phyloP scores from a whole-genome alignment of 2,797 vertebrate species.

The Phylloscopus collybita region DNA sequence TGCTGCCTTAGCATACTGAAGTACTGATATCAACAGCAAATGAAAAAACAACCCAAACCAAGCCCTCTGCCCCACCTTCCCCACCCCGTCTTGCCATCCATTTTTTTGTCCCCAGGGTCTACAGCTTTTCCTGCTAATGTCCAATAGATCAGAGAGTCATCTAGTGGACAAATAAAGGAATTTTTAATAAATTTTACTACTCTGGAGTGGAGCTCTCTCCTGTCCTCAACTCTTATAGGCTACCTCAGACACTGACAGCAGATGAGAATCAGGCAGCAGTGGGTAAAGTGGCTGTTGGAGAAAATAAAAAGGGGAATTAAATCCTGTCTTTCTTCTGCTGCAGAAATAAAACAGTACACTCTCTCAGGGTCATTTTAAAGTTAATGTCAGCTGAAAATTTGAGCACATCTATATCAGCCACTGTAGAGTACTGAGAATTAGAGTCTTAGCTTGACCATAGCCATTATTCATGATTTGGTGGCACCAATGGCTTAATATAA shows the following conservation, averaged over 20 bases:
- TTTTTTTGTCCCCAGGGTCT: neutral
- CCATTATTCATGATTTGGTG: neutral
- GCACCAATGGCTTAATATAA: neutral
- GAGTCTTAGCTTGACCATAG: neutral
- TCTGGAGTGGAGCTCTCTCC: neutral
- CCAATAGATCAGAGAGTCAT: slow-evolving; percentile 4
- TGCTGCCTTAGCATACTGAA: neutral
- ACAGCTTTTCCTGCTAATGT: neutral
- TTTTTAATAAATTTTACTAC: neutral
- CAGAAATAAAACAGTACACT: neutral
- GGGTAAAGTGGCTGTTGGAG: neutral
- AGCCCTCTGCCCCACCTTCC: neutral
- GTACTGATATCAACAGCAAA: neutral
- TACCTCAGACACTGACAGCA: neutral
- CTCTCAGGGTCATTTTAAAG: neutral
- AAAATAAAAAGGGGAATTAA: neutral
- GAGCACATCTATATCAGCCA: neutral
- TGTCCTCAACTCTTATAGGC: neutral
- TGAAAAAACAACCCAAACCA: neutral
- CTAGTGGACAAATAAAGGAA: neutral
- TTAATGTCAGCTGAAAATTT: neutral
- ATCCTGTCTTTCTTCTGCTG: neutral
- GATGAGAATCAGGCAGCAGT: neutral
- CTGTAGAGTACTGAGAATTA: neutral
- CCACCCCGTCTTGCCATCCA: fast-evolving